Conservation (phyloP, 2,113 vertebrate genomes). For the Seriola rivoliana region DNA sequence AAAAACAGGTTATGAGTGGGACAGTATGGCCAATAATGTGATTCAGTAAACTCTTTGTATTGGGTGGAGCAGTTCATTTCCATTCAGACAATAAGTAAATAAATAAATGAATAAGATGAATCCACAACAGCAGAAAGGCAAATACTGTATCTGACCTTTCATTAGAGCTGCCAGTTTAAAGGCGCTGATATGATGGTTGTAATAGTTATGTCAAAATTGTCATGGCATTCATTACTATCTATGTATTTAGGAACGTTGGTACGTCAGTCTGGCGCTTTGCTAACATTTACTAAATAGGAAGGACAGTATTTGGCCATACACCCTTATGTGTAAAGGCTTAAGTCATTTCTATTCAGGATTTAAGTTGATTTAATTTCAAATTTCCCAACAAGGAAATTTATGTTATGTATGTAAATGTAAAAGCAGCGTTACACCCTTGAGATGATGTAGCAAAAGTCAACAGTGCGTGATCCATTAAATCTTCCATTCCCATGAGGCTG, state of each 20-base stretch:
- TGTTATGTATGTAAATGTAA: slow-evolving; percentile 17
- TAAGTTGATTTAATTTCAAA: background rate
- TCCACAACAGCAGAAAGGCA: background rate
- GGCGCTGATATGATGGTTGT: background rate
- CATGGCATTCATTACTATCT: background rate
- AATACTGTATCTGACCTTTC: background rate
- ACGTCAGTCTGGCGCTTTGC: no score
- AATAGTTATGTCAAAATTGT: background rate
- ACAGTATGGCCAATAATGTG: background rate
- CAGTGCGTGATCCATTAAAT: slow-evolving; percentile 19
- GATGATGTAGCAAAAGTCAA: slow-evolving; percentile 28
- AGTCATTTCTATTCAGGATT: slow-evolving; percentile 1
- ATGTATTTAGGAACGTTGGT: background rate
- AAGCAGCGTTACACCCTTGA: background rate
- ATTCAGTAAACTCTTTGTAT: background rate
- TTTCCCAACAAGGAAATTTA: slow-evolving; percentile 4
- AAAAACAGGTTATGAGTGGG: no score
- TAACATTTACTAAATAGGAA: no score
- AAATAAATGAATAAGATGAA: background rate
- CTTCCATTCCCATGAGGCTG: slow-evolving; percentile 26
- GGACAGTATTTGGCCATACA: no score
- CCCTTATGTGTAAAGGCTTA: background rate
- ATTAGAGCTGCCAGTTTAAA: background rate
- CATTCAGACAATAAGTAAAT: background rate
- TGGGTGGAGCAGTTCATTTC: background rate